These are phyloP conservation scores for Platynereis dumerilii DNA, from an alignment of 2,888 invertebrate genomes.

Conservation along the genomic window DNA sequence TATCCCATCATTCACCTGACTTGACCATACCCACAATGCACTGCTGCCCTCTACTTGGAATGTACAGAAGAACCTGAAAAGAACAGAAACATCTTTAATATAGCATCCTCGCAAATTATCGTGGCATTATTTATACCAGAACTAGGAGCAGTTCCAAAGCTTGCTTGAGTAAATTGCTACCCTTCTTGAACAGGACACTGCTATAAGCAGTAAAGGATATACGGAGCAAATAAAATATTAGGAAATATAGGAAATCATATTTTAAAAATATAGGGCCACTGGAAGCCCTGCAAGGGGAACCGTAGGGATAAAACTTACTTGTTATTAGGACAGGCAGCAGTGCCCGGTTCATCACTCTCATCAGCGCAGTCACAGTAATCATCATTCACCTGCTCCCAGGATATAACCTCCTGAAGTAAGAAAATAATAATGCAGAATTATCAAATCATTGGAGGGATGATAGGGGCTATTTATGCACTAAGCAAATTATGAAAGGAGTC, in stretches of 20 bases:
- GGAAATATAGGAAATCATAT: too few relatives aligned
- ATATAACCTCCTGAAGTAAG: conserved; percentile 60
- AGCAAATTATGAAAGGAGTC: too few relatives aligned
- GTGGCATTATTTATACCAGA: too few relatives aligned
- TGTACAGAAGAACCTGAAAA: conserved; percentile 78
- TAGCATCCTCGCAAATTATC: too few relatives aligned
- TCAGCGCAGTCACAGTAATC: conserved; percentile 88
- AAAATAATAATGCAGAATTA: conserved; percentile 1
- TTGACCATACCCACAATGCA: conserved; percentile 72
- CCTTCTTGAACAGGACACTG: too few relatives aligned
- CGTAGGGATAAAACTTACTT: conserved; percentile 36
- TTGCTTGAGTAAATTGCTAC: conserved; percentile 15
- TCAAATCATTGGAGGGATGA: too few relatives aligned
- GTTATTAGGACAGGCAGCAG: conserved; percentile 64
- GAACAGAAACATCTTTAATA: conserved; percentile 13
- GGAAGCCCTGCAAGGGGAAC: too few relatives aligned
- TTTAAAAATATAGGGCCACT: too few relatives aligned
- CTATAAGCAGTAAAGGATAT: too few relatives aligned
- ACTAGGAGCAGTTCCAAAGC: too few relatives aligned
- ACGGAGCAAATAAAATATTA: too few relatives aligned
- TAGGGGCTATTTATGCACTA: too few relatives aligned
- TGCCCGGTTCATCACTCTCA: conserved; percentile 66
- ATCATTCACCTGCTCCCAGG: conserved; percentile 80
- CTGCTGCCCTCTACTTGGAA: conserved; percentile 66
- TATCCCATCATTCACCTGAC: conserved; percentile 66